phyloP scores from a whole-genome alignment of 1,140 invertebrate genomes.

The Aphis gossypii region DNA sequence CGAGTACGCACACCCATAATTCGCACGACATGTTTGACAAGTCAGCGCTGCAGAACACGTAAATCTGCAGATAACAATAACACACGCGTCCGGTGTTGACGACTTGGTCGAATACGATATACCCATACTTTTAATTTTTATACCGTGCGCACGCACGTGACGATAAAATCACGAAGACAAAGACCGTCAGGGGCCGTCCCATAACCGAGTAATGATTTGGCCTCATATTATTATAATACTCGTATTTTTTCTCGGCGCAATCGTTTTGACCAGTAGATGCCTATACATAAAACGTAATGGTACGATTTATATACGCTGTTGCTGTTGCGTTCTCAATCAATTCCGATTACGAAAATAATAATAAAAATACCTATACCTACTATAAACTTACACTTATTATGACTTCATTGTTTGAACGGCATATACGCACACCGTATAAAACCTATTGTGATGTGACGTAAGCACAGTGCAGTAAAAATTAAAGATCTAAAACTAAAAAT shows the following conservation, averaged over 20 bases:
- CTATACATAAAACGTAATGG: neutral
- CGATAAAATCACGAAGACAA: neutral
- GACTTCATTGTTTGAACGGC: constrained; percentile 1
- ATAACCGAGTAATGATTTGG: neutral
- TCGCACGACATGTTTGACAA: neutral
- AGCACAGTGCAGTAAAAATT: neutral
- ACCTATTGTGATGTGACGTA: neutral
- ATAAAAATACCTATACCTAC: neutral
- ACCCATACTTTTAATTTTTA: neutral
- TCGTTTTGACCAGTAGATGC: neutral
- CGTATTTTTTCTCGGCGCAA: neutral
- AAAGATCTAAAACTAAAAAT: constrained; percentile 34
- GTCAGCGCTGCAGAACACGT: too few relatives aligned
- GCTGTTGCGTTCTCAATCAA: neutral
- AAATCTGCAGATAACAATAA: neutral
- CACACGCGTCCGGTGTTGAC: neutral
- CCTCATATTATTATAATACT: neutral
- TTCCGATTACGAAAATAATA: constrained; percentile 20
- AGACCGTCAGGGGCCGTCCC: neutral
- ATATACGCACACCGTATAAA: neutral
- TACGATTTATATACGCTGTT: neutral
- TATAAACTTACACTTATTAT: neutral
- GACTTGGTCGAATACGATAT: neutral
- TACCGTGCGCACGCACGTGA: neutral
- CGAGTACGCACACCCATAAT: neutral